Evolutionary conservation across 2,888 invertebrate genomes (phyloP).

Genomic region (Elgonia sp.): DNA sequence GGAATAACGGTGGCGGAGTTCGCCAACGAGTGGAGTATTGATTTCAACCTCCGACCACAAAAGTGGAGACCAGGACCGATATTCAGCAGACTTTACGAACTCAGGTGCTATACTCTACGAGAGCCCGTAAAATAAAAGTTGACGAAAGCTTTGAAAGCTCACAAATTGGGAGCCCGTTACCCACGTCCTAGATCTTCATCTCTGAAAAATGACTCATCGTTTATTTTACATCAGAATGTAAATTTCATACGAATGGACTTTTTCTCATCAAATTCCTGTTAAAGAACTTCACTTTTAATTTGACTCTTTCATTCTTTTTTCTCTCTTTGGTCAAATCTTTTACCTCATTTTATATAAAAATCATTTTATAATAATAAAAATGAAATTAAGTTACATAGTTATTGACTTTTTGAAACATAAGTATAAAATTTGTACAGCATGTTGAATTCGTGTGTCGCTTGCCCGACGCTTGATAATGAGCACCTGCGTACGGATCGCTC

Average conservation of each 20-base stretch:
- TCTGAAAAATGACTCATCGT: constrained; percentile 3
- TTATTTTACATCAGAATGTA: constrained; percentile 5
- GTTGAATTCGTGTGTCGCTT: constrained; percentile 54
- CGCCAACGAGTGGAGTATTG: constrained; percentile 77
- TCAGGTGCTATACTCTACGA: constrained; percentile 76
- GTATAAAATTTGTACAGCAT: constrained; percentile 16
- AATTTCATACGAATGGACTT: neutral
- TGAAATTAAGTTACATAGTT: too few species aligned
- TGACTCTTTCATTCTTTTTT: too few species aligned
- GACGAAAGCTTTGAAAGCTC: constrained; percentile 70
- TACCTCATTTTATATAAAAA: too few species aligned
- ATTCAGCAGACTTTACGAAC: constrained; percentile 77
- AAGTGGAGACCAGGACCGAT: constrained; percentile 81
- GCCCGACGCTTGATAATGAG: constrained; percentile 75
- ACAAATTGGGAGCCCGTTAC: constrained; percentile 50
- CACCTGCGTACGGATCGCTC: constrained; percentile 75
- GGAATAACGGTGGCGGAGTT: constrained; percentile 74
- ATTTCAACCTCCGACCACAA: constrained; percentile 82
- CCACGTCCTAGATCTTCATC: constrained; percentile 25
- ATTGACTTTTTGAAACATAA: too few species aligned
- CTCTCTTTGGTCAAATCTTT: too few species aligned
- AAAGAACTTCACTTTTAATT: neutral
- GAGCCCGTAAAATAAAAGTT: constrained; percentile 74
- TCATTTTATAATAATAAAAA: too few species aligned
- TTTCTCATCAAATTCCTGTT: constrained; percentile 3